Evolutionary conservation across 2,797 vertebrate species (phyloP).

Genomic region (Lerista edwardsae): DNA sequence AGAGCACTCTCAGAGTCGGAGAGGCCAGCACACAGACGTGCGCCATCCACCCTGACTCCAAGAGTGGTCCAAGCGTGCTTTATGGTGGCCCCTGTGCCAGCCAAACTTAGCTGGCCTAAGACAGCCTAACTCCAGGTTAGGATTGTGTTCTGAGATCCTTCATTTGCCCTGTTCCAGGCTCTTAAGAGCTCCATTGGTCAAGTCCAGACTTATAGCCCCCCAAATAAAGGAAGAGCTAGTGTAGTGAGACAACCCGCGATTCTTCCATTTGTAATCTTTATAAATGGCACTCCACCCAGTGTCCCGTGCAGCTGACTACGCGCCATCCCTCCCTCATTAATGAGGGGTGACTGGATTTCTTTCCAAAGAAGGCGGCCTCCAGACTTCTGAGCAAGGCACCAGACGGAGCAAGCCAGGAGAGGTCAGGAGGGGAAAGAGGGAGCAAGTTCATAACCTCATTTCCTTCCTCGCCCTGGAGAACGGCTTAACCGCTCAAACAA

Average conservation of each 20-base stretch:
- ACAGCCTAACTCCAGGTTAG: too few relatives aligned
- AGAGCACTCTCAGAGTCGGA: too few relatives aligned
- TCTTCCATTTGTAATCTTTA: background rate
- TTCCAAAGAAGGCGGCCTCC: background rate
- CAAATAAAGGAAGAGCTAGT: background rate
- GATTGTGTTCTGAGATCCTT: too few relatives aligned
- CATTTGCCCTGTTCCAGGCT: background rate
- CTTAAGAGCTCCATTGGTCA: background rate
- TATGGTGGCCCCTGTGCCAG: too few relatives aligned
- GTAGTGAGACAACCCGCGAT: background rate
- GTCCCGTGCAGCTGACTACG: constrained; percentile 1
- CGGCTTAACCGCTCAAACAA: constrained; percentile 11
- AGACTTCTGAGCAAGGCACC: background rate
- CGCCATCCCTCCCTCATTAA: constrained; percentile 9
- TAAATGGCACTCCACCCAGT: background rate
- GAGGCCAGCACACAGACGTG: too few relatives aligned
- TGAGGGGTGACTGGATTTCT: background rate
- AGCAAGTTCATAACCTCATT: constrained; percentile 28
- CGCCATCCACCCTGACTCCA: too few relatives aligned
- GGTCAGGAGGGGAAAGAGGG: constrained; percentile 17
- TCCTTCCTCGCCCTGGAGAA: constrained; percentile 24
- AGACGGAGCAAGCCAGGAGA: background rate
- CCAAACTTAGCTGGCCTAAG: too few relatives aligned
- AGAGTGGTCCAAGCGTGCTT: too few relatives aligned
- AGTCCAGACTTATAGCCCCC: background rate